Evolutionary conservation across 2,888 invertebrate genomes (phyloP).

Genomic region (Lingula anatina): DNA sequence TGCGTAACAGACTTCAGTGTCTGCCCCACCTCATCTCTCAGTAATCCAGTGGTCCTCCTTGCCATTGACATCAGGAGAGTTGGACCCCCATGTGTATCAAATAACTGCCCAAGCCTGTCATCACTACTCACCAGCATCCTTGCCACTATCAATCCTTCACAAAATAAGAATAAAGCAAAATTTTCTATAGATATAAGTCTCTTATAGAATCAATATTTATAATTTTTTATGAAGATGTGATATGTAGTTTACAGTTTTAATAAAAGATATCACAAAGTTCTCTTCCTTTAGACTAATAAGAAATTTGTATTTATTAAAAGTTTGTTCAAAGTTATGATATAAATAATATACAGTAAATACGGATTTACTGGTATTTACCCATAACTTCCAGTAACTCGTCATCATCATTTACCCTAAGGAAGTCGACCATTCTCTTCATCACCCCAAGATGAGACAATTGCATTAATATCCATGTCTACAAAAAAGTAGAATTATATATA

Average conservation of each 20-base stretch:
- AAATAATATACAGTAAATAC: too few relatives aligned
- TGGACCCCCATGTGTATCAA: constrained; percentile 29
- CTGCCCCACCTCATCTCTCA: constrained; percentile 21
- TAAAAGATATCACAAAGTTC: too few relatives aligned
- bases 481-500: constrained; percentile 1
- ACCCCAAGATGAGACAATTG: constrained; percentile 25
- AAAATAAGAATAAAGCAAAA: background rate
- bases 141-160: constrained; percentile 24
- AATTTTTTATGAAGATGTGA: too few relatives aligned
- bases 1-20: constrained; percentile 25
- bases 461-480: constrained; percentile 22
- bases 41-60: constrained; percentile 16
- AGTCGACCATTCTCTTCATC: constrained; percentile 31
- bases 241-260: too few relatives aligned
- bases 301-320: too few relatives aligned
- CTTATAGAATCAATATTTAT: too few relatives aligned
- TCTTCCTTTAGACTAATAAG: too few relatives aligned
- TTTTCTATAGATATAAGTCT: too few relatives aligned
- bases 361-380: too few relatives aligned
- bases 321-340: too few relatives aligned
- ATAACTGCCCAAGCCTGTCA: constrained; percentile 23
- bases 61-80: constrained; percentile 26
- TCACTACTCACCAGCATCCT: constrained; percentile 27
- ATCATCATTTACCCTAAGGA: constrained; percentile 28
- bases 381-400: constrained; percentile 29